These are phyloP conservation scores for Stichodactyla mertensii DNA, from an alignment of 64 coral and sea anemone species.

Conservation along the genomic window DNA sequence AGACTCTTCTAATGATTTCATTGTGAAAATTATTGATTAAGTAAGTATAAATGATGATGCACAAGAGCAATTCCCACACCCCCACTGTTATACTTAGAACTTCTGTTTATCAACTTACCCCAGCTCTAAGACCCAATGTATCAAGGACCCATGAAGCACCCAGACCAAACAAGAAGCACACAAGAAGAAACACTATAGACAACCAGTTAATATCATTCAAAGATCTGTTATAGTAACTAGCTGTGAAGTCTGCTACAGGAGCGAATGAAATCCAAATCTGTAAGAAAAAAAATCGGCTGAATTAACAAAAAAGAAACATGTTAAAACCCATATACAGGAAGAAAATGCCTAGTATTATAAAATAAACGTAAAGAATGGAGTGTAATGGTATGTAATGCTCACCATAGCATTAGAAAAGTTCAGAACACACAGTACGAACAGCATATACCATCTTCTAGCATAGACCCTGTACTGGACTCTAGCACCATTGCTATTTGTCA, in stretches of 20 bases:
- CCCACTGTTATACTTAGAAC: too few species aligned
- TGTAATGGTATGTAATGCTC: background rate
- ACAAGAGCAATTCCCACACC: too few species aligned
- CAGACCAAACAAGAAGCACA: constrained; percentile 66
- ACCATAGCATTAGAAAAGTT: constrained; percentile 94
- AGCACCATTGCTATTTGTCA: background rate
- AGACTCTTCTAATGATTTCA: too few species aligned
- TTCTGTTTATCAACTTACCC: constrained; percentile 40
- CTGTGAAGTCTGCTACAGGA: constrained; percentile 59
- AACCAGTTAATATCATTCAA: constrained; percentile 67
- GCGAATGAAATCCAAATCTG: constrained; percentile 96
- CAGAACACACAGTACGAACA: constrained; percentile 63
- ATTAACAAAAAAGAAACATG: too few species aligned
- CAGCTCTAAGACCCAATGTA: constrained; percentile 66
- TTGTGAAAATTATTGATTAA: too few species aligned
- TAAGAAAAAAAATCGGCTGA: background rate
- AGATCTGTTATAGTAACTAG: constrained; percentile 40
- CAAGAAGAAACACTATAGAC: constrained; percentile 77
- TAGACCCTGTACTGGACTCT: constrained; percentile 49
- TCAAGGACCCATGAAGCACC: constrained; percentile 85
- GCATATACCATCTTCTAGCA: constrained; percentile 79
- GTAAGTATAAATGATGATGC: too few species aligned
- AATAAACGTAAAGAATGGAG: background rate
- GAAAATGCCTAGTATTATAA: background rate
- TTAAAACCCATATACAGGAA: background rate